Conservation (phyloP, 2,797 vertebrate genomes). For the Champsocephalus esox region DNA sequence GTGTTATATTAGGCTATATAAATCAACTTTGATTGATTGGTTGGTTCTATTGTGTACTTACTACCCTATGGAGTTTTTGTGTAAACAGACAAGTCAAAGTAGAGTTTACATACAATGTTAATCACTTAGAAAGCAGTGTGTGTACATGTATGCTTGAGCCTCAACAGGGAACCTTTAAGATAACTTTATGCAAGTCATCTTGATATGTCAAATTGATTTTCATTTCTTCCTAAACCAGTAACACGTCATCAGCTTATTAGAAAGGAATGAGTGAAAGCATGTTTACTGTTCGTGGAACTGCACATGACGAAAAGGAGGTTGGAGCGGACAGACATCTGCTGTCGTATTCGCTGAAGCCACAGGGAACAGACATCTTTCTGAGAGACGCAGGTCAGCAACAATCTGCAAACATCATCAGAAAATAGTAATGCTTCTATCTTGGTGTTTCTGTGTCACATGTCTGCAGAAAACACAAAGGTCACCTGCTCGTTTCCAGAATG, state of each 20-base stretch:
- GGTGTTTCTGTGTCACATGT: not conserved
- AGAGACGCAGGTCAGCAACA: conserved; percentile 93
- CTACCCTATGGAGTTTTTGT: not conserved
- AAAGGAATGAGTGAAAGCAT: conserved; percentile 18
- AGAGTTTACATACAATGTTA: not conserved
- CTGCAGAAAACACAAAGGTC: conserved; percentile 17
- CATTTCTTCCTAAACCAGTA: not conserved
- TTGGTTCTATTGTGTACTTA: not conserved
- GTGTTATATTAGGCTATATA: too few relatives aligned
- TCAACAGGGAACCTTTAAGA: not conserved
- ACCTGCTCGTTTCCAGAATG: conserved; percentile 95
- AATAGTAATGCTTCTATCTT: conserved; percentile 19
- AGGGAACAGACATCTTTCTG: conserved; percentile 88
- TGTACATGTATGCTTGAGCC: not conserved
- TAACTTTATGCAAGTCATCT: not conserved
- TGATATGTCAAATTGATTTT: not conserved
- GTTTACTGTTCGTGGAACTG: conserved; percentile 94
- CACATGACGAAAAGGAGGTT: conserved; percentile 96
- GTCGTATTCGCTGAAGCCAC: conserved; percentile 91
- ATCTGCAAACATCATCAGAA: conserved; percentile 78
- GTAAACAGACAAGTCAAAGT: not conserved
- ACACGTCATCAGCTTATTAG: not conserved
- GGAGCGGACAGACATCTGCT: conserved; percentile 83
- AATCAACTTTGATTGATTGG: not conserved
- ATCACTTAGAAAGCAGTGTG: not conserved